These are phyloP conservation scores for Pygoscelis antarcticus DNA, from an alignment of 2,113 vertebrate species.

Conservation along the genomic window DNA sequence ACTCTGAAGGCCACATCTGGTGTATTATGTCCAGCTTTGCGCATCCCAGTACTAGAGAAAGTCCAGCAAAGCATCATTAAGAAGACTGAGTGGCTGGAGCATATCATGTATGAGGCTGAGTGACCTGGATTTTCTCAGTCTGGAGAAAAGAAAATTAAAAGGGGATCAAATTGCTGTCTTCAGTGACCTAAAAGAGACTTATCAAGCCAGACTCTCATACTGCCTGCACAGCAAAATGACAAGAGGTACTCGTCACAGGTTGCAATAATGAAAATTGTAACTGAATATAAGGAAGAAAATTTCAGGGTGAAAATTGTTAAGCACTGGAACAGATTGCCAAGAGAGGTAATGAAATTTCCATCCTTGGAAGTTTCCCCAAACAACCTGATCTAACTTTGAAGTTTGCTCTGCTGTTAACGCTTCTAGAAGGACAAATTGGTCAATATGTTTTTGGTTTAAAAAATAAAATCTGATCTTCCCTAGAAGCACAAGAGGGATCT, in stretches of 20 bases:
- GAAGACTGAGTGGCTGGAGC: background rate
- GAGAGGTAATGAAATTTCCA: background rate
- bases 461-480: background rate
- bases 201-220: background rate
- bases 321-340: background rate
- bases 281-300: background rate
- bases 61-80: background rate
- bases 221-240: background rate
- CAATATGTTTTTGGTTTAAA: background rate
- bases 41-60: background rate
- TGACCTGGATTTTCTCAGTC: background rate
- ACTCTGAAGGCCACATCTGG: background rate
- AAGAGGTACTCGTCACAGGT: background rate
- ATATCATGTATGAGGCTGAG: background rate
- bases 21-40: background rate
- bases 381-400: background rate
- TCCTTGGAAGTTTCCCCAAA: background rate
- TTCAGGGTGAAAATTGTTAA: background rate
- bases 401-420: background rate
- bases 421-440: background rate
- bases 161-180: background rate
- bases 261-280: background rate
- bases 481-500: background rate
- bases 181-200: background rate
- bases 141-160: background rate